phyloP scores from a whole-genome alignment of 2,888 invertebrate genomes.

The Synanthedon andrenaeformis region DNA sequence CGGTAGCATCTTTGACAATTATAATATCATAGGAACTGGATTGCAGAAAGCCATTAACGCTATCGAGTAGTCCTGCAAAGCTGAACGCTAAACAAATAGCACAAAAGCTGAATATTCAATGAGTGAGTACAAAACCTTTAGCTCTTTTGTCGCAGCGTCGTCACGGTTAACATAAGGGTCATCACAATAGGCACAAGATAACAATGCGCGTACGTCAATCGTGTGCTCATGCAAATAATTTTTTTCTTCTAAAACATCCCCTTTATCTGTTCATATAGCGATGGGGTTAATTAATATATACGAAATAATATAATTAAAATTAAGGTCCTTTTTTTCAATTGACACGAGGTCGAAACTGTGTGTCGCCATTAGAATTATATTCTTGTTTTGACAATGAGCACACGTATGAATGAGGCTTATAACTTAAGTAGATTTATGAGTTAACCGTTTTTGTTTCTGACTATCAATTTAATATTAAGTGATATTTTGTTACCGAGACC shows the following conservation, averaged over 20 bases:
- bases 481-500: slow-evolving; percentile 46
- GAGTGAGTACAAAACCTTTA: slow-evolving; percentile 18
- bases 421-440: slow-evolving; percentile 55
- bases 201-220: slow-evolving; percentile 68
- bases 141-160: slow-evolving; percentile 27
- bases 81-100: slow-evolving; percentile 33
- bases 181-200: slow-evolving; percentile 68
- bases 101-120: slow-evolving; percentile 33
- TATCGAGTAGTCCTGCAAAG: slow-evolving; percentile 18
- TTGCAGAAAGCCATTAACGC: slow-evolving; percentile 33
- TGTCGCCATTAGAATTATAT: slow-evolving; percentile 63
- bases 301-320: slow-evolving; percentile 63
- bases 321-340: slow-evolving; percentile 53
- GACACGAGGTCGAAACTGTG: slow-evolving; percentile 63
- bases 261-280: slow-evolving; percentile 56
- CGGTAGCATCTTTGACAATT: slow-evolving; percentile 72
- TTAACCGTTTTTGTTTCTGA: slow-evolving; percentile 46
- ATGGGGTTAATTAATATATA: slow-evolving; percentile 70
- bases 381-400: slow-evolving; percentile 57
- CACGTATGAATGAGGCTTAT: slow-evolving; percentile 45
- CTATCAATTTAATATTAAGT: slow-evolving; percentile 44
- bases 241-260: slow-evolving; percentile 66
- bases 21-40: slow-evolving; percentile 49
- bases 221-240: slow-evolving; percentile 69
- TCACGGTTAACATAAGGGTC: slow-evolving; percentile 65